Base-by-base conservation (phyloP, 2,888 invertebrate species). In the Tillus elongatus region DNA sequence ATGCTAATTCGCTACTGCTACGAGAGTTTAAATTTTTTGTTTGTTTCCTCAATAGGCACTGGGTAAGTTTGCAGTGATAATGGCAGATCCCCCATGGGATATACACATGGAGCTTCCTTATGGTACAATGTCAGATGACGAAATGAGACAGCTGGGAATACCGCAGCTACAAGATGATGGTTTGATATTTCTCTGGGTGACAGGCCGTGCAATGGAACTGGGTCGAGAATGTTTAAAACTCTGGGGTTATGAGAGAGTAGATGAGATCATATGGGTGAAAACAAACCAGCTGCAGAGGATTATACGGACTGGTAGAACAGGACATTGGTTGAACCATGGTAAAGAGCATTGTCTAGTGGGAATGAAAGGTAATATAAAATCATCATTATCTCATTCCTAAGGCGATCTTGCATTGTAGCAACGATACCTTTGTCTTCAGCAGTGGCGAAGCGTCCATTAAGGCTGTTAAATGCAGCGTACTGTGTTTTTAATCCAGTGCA, bases 51-150 rank as follows among this genome's bases (percentile, higher is more conserved):
- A n/a, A n/a, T n/a, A n/a, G n/a, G n/a, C n/a, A n/a, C n/a, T 62
- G 73, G 85, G 87, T n/a, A 96, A 97, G 69, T 97, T 95, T 69
- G 89, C 95, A 1, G 95, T 97, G 2, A 90, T 97, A 48, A 97
- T 97, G 97, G 96, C 96, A 16, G 93, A 95, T 65, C 95, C 95
- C 0, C 97, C 96, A 0, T 97, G 96, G 97, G 97, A 97, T 60
- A 97, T 97, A 49, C 96, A 97, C 63, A 97, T 97, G 96, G 96
- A 97, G 66, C 70, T 97, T 30, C 96, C 96, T 0, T 97, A 97
- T 62, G 97, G 95, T 2, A 97, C 96, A 1, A 92, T 97, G 91
- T 92, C 92, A 0, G 96, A 97, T 60, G 95, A 96, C 61, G 96
- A 97, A 71, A 97, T 97, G 96, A 72, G 96, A 34, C 88, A 90